phyloP scores from a whole-genome alignment of 2,113 vertebrate species.

The Albula glossodonta region DNA sequence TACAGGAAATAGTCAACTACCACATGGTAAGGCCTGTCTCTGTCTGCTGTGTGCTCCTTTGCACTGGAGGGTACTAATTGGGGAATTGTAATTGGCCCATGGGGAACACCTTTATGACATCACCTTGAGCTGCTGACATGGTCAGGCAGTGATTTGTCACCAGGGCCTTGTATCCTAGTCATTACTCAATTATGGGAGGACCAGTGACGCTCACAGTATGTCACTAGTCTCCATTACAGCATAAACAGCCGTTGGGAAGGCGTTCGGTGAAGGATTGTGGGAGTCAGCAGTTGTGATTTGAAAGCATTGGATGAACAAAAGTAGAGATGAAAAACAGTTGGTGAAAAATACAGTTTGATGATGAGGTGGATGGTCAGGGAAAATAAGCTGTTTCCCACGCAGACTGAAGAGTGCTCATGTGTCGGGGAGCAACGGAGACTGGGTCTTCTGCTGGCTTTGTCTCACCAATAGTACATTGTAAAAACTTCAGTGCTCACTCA shows the following conservation, averaged over 20 bases:
- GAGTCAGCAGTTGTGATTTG: not conserved
- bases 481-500: too few relatives aligned
- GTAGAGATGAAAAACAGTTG: not conserved
- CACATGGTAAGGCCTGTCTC: slow-evolving; percentile 82
- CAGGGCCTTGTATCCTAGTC: not conserved
- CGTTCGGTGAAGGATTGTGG: not conserved
- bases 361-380: not conserved
- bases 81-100: not conserved
- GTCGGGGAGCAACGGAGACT: not conserved
- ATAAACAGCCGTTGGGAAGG: not conserved
- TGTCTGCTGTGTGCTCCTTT: slow-evolving; percentile 14
- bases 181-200: not conserved
- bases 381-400: not conserved
- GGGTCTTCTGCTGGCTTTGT: too few relatives aligned
- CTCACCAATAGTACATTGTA: too few relatives aligned
- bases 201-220: not conserved
- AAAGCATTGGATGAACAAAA: not conserved
- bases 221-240: not conserved
- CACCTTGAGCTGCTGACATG: slow-evolving; percentile 28
- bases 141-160: slow-evolving; percentile 23
- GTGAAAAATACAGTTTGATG: not conserved
- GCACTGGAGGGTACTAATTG: not conserved
- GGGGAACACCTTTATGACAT: slow-evolving; percentile 20
- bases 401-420: not conserved
- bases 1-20: slow-evolving; percentile 97